These are phyloP conservation scores for Tetragonisca angustula DNA, from an alignment of 2,888 invertebrate genomes.

Conservation along the genomic window DNA sequence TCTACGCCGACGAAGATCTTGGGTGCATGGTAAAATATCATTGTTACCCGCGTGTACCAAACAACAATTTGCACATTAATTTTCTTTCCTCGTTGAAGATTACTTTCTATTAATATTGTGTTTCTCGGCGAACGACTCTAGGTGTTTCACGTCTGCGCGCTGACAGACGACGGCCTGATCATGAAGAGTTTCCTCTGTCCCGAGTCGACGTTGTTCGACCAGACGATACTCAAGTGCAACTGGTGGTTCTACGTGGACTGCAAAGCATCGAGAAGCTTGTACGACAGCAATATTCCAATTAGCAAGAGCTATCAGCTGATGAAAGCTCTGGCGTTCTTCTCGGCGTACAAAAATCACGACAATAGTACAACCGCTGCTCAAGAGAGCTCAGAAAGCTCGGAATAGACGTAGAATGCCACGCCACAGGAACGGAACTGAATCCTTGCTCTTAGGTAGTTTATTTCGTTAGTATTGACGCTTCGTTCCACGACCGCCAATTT, in stretches of 20 bases:
- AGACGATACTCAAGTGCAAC: slow-evolving; percentile 95
- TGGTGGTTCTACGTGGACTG: slow-evolving; percentile 98
- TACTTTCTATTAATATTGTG: background rate
- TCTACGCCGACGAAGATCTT: slow-evolving; percentile 94
- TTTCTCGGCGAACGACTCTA: slow-evolving; percentile 75
- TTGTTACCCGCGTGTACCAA: background rate
- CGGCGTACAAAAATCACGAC: slow-evolving; percentile 90
- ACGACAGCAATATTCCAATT: slow-evolving; percentile 95
- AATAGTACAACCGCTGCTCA: slow-evolving; percentile 72
- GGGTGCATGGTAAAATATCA: slow-evolving; percentile 92
- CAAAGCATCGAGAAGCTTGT: slow-evolving; percentile 91
- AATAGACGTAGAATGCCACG: slow-evolving; percentile 26
- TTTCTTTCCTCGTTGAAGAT: no score
- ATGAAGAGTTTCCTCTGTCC: slow-evolving; percentile 97
- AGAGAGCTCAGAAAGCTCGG: slow-evolving; percentile 46
- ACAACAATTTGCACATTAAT: background rate
- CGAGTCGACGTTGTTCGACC: slow-evolving; percentile 95
- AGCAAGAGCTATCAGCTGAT: slow-evolving; percentile 96
- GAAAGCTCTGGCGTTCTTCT: slow-evolving; percentile 95
- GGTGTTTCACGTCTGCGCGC: slow-evolving; percentile 96
- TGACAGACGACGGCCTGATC: slow-evolving; percentile 94
- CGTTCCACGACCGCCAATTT: slow-evolving; percentile 53
- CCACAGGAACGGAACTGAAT: background rate
- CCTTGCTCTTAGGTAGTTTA: background rate
- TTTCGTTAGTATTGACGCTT: background rate